phyloP scores from a whole-genome alignment of 1,140 invertebrate species.

The Cardiocondyla obscurior region DNA sequence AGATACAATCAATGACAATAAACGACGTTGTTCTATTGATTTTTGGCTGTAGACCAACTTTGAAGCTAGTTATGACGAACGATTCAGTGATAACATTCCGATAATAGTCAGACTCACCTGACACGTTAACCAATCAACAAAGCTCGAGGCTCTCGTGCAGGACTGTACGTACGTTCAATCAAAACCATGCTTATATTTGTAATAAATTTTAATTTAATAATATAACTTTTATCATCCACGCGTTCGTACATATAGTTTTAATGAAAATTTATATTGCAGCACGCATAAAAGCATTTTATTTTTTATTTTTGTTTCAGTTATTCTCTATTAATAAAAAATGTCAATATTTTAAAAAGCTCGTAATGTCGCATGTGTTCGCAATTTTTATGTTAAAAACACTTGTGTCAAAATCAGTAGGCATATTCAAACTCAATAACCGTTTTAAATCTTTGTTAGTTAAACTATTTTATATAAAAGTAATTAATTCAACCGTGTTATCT shows the following conservation, averaged over 20 bases:
- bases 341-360: no score
- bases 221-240: background rate
- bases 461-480: constrained; percentile 17
- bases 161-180: background rate
- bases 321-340: no score
- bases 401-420: background rate
- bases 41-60: constrained; percentile 1
- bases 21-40: background rate
- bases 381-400: background rate
- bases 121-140: constrained; percentile 21
- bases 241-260: no score
- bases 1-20: background rate
- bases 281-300: no score
- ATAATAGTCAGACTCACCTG: constrained; percentile 31
- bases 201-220: background rate
- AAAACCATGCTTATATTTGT: background rate
- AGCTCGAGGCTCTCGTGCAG: background rate
- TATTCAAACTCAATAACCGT: background rate
- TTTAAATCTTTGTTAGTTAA: constrained; percentile 1
- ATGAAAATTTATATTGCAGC: no score
- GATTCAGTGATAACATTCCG: constrained; percentile 22
- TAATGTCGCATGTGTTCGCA: no score
- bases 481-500: constrained; percentile 4
- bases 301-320: no score
- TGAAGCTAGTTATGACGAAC: background rate